phyloP scores from a whole-genome alignment of 2,797 vertebrate species.

The Acomys russatus region DNA sequence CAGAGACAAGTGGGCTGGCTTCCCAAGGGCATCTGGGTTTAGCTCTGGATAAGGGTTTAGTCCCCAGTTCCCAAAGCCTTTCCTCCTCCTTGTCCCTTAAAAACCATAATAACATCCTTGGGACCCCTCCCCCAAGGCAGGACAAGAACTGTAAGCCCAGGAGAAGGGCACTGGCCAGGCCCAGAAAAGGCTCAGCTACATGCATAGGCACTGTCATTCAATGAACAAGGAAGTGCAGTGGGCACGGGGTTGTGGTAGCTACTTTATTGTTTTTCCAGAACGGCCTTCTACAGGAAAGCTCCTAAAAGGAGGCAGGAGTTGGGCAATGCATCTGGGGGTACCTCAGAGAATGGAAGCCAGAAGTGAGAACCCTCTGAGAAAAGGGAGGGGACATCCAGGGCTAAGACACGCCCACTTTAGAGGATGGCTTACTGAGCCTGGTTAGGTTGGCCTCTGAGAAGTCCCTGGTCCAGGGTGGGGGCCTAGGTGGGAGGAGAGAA shows the following conservation, averaged over 20 bases:
- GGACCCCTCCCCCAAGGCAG: no score
- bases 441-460: not conserved
- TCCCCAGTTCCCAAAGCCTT: not conserved
- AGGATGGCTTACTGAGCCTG: not conserved
- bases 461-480: not conserved
- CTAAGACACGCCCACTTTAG: not conserved
- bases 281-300: conserved; percentile 30
- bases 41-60: not conserved
- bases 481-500: fast-evolving
- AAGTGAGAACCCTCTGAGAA: not conserved
- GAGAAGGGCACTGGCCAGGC: not conserved
- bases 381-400: not conserved
- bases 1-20: not conserved
- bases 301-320: not conserved
- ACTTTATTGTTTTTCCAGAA: conserved; percentile 79
- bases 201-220: not conserved
- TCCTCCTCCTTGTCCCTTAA: not conserved
- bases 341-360: not conserved
- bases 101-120: not conserved
- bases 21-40: not conserved
- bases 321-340: not conserved
- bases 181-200: not conserved
- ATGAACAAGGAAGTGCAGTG: not conserved
- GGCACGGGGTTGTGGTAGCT: conserved; percentile 41
- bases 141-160: not conserved